Evolutionary conservation across 2,888 invertebrate species (phyloP), one percentile per base, ranked within the genome.

Genomic region (Lasioglossum morio): DNA sequence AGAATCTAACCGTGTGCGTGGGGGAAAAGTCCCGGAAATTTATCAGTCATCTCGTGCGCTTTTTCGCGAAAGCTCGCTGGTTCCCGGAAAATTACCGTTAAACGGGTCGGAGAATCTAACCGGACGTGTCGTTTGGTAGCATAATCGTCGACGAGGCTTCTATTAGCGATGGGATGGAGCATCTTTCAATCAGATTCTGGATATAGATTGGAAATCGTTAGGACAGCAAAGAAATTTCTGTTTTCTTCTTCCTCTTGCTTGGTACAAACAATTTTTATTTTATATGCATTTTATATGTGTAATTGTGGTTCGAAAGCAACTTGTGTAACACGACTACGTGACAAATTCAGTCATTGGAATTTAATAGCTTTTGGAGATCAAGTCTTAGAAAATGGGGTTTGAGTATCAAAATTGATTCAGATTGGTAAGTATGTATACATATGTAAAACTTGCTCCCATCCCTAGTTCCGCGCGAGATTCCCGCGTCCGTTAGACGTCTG

Each of bases 51-150:
- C 40, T 60, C 82, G 16, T 40, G 57, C 10, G 63, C 48, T 63
- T 81, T 76, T 83, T 12, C 27, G 23, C 34, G n/a, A 40, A 69
- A 19, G 27, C 82, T 40, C 60, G 57, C 72, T 72, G 82, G 75
- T 81, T 81, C 57, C 81, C 27, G 43, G 75, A 72, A 66, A 83
- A 81, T 81, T 81, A 81, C 83, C 83, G 83, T 83, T 83, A 83
- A 76, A 63, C 76, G 34, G 30, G 46, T 19, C 63, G 37, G 48
- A 46, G 69, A 83, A 81, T 60, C 69, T 14, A n/a, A n/a, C n/a
- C 10, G 53, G 53, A 10, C 16, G 40, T 30, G 77, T 78, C 77
- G 48, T 53, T 69, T 72, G 75, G 81, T 82, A 81, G 72, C 77
- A 27, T 70, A n/a, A 53, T 75, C 46, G 57, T 70, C 57, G 30